Evolutionary conservation across 2,797 vertebrate genomes (phyloP), one percentile per base, ranked within the genome.

Genomic region (Pangasius mekongensis): DNA sequence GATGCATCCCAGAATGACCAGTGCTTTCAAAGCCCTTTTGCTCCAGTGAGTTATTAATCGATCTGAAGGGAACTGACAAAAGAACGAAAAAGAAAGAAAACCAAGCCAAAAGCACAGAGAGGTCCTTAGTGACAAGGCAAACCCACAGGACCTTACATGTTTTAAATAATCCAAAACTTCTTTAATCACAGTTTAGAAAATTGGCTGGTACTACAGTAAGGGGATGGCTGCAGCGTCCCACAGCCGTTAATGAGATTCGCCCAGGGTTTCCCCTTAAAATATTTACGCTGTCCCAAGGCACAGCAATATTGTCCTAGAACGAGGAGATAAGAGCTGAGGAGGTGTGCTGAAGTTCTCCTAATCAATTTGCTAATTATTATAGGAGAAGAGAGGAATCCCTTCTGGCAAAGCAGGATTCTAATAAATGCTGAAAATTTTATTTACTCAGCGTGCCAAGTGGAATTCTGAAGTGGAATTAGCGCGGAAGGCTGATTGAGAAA

Each of bases 151-250:
- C 93, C 90, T 54, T 88, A 91, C 93, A 93, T 93, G 94, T 94
- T 96, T 69, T 97, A 95, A 96, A 96, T 96, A 96, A 96, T 95
- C 96, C 94, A 93, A 95, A 82, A 96, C 96, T 96, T 96, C 95
- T 96, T 96, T 97, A 96, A 97, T 96, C 96, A 95, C 95, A 96
- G 94, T 96, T 96, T 95, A 95, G 94, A 95, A 96, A 96, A 96
- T 95, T 96, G 96, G 94, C 95, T 94, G 92, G 93, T 94, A 96
- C 94, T 95, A 94, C 91, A 92, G 93, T 93, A 92, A 80, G 92
- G 95, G 96, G 95, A 95, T 94, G 95, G 94, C 94, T 95, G 95
- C 94, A 94, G 91, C 93, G 92, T 95, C 95, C 95, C 94, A 91
- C 83, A 95, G 95, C 94, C 94, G 93, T 96, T 96, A 96, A 95